These are phyloP conservation scores for Apostichopus japonicus DNA, from an alignment of 35 echinoderm and acorn worm genomes.

Conservation along the genomic window DNA sequence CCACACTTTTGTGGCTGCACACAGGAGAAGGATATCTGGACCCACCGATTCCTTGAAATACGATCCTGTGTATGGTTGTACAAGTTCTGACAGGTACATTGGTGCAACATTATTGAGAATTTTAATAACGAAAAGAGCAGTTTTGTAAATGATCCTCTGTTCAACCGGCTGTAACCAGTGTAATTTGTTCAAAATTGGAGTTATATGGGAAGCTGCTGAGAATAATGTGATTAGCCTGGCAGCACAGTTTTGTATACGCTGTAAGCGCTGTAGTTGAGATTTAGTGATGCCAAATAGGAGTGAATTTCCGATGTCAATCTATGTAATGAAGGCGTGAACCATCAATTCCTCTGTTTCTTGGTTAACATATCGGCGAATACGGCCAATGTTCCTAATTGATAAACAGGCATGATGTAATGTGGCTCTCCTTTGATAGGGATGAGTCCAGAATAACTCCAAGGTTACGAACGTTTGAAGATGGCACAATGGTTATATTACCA, in stretches of 20 bases:
- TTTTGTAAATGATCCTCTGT: too few species aligned
- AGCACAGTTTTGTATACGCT: not conserved
- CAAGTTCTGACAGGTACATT: too few species aligned
- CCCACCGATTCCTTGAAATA: too few species aligned
- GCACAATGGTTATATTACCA: not conserved
- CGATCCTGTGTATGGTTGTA: too few species aligned
- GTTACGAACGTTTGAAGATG: not conserved
- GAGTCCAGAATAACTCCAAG: not conserved
- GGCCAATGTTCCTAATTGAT: slow-evolving; percentile 24
- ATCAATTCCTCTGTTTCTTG: not conserved
- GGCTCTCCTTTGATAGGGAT: not conserved
- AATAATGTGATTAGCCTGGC: not conserved
- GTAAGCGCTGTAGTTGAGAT: not conserved
- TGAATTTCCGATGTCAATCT: not conserved
- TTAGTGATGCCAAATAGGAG: not conserved
- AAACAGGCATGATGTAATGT: slow-evolving; percentile 10
- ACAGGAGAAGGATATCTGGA: too few species aligned
- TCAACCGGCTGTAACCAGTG: too few species aligned
- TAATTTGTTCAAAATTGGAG: too few species aligned
- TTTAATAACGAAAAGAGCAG: too few species aligned
- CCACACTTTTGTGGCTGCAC: too few species aligned
- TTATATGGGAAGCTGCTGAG: too few species aligned
- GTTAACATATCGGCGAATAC: not conserved
- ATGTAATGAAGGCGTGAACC: slow-evolving; percentile 1
- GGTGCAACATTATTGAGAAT: too few species aligned